These are phyloP conservation scores for Eubasilissa regina DNA, from an alignment of 1,140 invertebrate species.

Conservation along the genomic window DNA sequence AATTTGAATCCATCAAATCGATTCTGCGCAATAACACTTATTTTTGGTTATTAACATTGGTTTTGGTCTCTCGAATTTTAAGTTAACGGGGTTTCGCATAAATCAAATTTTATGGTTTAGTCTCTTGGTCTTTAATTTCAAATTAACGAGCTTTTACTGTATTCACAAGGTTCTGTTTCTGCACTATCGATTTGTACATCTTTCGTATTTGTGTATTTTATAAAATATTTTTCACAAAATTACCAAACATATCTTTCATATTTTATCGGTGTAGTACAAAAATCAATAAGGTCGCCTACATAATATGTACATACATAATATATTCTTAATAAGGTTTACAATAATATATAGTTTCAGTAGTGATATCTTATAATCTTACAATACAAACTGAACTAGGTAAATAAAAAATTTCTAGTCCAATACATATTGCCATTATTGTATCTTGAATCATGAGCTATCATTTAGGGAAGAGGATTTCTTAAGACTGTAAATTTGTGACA, in stretches of 20 bases:
- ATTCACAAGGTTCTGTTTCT: too few species aligned
- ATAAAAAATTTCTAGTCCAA: slow-evolving; percentile 58
- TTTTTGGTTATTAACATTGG: too few species aligned
- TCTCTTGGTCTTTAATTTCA: too few species aligned
- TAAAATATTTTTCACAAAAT: not conserved
- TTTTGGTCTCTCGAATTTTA: too few species aligned
- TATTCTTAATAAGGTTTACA: slow-evolving; percentile 8
- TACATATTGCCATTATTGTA: slow-evolving; percentile 55
- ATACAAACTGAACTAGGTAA: slow-evolving; percentile 41
- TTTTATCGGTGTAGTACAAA: slow-evolving; percentile 27
- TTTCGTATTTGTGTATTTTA: not conserved
- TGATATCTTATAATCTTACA: slow-evolving; percentile 16
- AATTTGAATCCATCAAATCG: too few species aligned
- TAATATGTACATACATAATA: not conserved
- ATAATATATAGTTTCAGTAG: not conserved
- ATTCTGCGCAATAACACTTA: too few species aligned
- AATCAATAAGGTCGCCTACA: not conserved
- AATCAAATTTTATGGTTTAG: too few species aligned
- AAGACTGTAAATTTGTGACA: slow-evolving; percentile 45
- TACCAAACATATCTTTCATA: slow-evolving; percentile 3
- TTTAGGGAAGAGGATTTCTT: slow-evolving; percentile 23
- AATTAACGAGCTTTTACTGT: too few species aligned
- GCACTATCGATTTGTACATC: too few species aligned
- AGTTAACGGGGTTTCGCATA: too few species aligned
- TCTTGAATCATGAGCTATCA: slow-evolving; percentile 28